A percentile compares a stretch with the other conserved stretches of the same genome.
phyloP scores from a whole-genome alignment of 2,797 vertebrate genomes.

The Phyllotis vaccarum region DNA sequence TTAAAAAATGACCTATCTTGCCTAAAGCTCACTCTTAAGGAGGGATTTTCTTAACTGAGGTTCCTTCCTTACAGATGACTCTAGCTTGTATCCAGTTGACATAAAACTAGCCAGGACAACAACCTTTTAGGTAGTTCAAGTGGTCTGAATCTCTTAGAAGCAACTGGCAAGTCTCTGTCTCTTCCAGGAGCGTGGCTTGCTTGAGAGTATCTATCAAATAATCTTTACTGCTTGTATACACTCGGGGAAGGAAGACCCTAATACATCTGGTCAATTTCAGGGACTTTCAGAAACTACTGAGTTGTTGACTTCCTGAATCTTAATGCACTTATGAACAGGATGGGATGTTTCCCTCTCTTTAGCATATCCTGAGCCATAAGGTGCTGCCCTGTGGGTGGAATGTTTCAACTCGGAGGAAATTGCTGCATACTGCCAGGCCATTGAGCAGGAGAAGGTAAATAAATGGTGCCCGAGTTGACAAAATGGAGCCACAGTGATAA shows the following conservation, averaged over 20 bases:
- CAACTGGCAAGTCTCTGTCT: not conserved
- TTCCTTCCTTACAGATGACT: not conserved
- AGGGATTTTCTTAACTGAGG: not conserved
- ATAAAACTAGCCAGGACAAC: not conserved
- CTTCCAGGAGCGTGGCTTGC: not conserved
- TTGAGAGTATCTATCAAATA: not conserved
- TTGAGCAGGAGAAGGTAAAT: not conserved
- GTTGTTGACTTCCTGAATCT: not conserved
- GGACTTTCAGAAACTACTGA: not conserved
- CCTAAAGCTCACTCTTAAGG: not conserved
- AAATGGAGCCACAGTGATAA: no score
- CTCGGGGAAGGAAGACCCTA: not conserved
- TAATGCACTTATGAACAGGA: not conserved
- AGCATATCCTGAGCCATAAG: not conserved
- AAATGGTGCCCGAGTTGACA: not conserved
- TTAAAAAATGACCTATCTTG: not conserved
- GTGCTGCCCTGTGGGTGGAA: not conserved
- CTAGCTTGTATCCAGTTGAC: not conserved
- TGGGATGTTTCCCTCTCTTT: not conserved
- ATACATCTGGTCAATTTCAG: not conserved
- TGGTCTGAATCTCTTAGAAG: not conserved
- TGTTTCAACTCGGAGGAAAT: not conserved
- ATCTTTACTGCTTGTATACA: not conserved
- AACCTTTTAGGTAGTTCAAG: not conserved
- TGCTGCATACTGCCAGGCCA: not conserved